A percentile compares a stretch with the other conserved stretches of the same genome.
These are phyloP conservation scores for Sussaba pulchella DNA, from an alignment of 2,888 invertebrate species.

Conservation along the genomic window DNA sequence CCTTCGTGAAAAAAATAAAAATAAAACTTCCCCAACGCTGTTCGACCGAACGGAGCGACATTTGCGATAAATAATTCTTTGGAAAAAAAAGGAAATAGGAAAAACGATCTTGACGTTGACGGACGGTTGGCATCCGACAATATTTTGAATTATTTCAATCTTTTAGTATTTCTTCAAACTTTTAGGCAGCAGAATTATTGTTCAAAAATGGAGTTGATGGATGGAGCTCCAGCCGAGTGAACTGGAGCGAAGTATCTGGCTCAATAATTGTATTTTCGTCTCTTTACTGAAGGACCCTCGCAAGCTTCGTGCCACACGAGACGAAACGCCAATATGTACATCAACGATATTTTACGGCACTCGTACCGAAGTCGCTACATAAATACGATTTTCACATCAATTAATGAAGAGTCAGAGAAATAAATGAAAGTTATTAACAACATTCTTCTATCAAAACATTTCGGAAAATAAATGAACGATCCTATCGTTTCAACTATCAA, in stretches of 20 bases:
- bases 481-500: no score
- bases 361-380: not conserved
- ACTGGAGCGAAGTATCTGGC: not conserved
- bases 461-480: no score
- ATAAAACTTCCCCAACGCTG: not conserved
- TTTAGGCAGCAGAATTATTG: no score
- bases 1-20: not conserved
- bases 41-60: no score
- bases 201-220: not conserved
- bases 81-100: not conserved
- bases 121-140: constrained; percentile 1
- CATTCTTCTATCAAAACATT: no score
- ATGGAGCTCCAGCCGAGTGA: not conserved
- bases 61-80: not conserved
- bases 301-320: not conserved
- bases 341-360: not conserved
- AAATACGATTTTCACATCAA: not conserved
- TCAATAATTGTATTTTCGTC: not conserved
- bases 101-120: not conserved
- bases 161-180: no score
- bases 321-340: not conserved
- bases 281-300: not conserved
- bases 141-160: no score
- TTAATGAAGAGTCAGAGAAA: not conserved
- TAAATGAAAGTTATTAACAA: no score